Conservation (phyloP, 2,797 vertebrate genomes). For the Scomberomorus guttatus region DNA sequence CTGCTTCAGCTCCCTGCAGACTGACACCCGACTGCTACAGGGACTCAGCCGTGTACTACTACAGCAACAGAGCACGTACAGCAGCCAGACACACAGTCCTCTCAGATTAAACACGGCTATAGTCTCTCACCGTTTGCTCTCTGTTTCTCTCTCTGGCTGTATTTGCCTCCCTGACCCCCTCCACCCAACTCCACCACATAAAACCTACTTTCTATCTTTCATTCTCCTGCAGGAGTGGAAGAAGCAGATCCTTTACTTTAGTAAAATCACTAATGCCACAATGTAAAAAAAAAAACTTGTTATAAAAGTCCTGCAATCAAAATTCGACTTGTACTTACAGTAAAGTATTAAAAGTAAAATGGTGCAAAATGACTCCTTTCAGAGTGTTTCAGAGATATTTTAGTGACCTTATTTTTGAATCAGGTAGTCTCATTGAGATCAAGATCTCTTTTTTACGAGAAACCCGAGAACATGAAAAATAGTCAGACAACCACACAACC, state of each 20-base stretch:
- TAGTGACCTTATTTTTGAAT: neutral
- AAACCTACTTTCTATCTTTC: constrained; percentile 22
- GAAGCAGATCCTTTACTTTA: constrained; percentile 1
- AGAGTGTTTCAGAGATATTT: neutral
- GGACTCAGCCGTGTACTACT: constrained; percentile 67
- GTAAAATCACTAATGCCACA: neutral
- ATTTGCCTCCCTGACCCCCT: constrained; percentile 31
- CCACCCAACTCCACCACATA: constrained; percentile 27
- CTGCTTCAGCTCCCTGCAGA: constrained; percentile 71
- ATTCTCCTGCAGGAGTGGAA: constrained; percentile 28
- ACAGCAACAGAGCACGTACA: constrained; percentile 52
- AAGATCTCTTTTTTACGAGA: too few relatives aligned
- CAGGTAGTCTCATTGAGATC: too few relatives aligned
- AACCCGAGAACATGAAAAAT: neutral
- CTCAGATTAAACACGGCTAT: constrained; percentile 65
- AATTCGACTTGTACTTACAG: neutral
- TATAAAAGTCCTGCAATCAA: neutral
- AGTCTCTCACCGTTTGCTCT: constrained; percentile 52
- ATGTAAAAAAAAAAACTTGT: neutral
- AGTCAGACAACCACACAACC: neutral
- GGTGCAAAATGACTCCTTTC: neutral
- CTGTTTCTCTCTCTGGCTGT: constrained; percentile 35
- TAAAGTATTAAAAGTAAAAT: neutral
- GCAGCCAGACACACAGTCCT: constrained; percentile 60
- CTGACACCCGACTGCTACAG: constrained; percentile 71